Evolutionary conservation across 2,888 invertebrate species (phyloP), one percentile per base, ranked within the genome.

Genomic region (Platycnemis pennipes): DNA sequence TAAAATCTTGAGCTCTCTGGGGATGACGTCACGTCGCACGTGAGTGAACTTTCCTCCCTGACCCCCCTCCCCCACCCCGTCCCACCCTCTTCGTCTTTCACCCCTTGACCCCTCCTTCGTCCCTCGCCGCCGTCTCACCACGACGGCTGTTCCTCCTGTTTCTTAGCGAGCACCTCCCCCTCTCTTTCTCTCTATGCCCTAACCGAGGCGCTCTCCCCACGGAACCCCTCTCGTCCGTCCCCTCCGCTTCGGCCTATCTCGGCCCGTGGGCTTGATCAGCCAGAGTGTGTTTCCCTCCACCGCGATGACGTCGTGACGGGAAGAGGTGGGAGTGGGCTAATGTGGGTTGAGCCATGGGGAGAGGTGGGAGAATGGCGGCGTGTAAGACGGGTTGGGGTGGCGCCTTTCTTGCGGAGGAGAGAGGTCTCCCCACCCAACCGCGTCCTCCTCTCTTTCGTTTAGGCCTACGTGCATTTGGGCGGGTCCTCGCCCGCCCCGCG

Each of bases 251-350:
- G 31, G 31, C 56, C 89, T 49, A 89, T 53, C 89, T 63, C 46
- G 87, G 19, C 87, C 63, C 91, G 22, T 63, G 63, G 91, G 53
- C 37, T 77, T 91, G 56, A 91, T 63, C 91, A 63, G 89, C 45
- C n/a, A 45, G 87, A 45, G 87, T 87, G 53, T 53, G 49, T 31
- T 91, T 44, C 63, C 56, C 77, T 77, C 37, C 77, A 5, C 77
- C 37, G 13, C 16, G 31, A 89, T 91, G 91, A 91, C 91, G 91
- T 69, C 91, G 91, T 26, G 3, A 11, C 26, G 44, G 86, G 42
- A 44, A 44, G 63, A 46, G 56, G 53, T 19, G 13, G 44, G 42
- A 53, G 89, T 53, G 37, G 63, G 11, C 63, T 91, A 77, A 69
- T 91, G 63, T 91, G 26, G 91, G 91, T 44, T 91, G 63, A 56